phyloP scores from a whole-genome alignment of 2,797 vertebrate genomes.

The Paedocypris micromegethes region DNA sequence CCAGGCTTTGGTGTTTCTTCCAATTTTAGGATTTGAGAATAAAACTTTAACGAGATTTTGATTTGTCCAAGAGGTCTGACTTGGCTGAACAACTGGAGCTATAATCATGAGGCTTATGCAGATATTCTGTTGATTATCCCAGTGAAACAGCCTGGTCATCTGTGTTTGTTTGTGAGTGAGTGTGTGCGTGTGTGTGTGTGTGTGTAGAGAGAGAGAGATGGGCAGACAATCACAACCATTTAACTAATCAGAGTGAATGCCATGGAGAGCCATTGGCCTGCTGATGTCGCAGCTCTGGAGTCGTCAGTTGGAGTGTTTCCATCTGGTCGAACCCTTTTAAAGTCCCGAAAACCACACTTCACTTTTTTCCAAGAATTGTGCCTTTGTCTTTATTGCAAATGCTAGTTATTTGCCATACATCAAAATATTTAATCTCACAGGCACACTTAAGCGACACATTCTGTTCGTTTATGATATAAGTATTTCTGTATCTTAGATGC shows the following conservation, averaged over 20 bases:
- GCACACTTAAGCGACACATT: too few species aligned
- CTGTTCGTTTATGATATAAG: too few species aligned
- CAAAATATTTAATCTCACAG: too few species aligned
- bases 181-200: constrained; percentile 6
- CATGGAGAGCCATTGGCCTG: constrained; percentile 28
- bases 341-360: constrained; percentile 27
- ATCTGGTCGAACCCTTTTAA: constrained; percentile 38
- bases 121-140: constrained; percentile 41
- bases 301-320: constrained; percentile 36
- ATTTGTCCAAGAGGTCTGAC: constrained; percentile 30
- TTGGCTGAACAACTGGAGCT: constrained; percentile 35
- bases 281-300: constrained; percentile 31
- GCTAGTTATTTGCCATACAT: not conserved
- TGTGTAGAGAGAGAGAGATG: constrained; percentile 26
- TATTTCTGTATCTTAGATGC: too few species aligned
- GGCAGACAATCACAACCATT: constrained; percentile 31
- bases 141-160: constrained; percentile 29
- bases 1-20: constrained; percentile 24
- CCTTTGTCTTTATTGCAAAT: constrained; percentile 3
- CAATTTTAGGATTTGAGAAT: constrained; percentile 26
- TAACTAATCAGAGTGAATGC: constrained; percentile 49
- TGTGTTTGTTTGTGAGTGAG: constrained; percentile 25
- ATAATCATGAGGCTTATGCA: constrained; percentile 43
- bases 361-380: constrained; percentile 29
- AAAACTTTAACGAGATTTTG: constrained; percentile 38